Evolutionary conservation across 2,888 invertebrate genomes (phyloP), one percentile per base, ranked within the genome.

Genomic region (Tortrix viridana): DNA sequence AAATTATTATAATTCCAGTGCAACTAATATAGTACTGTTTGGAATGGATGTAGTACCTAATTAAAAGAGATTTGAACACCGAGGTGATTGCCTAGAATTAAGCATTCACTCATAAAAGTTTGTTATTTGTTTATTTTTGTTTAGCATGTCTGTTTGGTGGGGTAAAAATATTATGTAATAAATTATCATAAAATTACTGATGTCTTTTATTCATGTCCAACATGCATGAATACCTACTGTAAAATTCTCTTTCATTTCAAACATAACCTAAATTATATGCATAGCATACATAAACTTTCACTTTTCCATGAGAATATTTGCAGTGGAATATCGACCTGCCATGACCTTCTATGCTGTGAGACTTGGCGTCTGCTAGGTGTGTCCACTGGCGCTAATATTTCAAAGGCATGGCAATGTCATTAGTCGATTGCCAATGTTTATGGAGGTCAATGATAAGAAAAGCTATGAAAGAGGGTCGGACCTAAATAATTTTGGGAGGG

Each of bases 131-230:
- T 70, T 69, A 67, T 73, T 74, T 74, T 74, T 80, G 79, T 81
- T 79, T 43, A 57, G 47, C 52, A 57, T 57, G 54, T 53, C 71
- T 71, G 82, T 80, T 84, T 81, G 80, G 77, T 80, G 81, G 84
- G 80, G 83, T 83, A 77, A 80, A 79, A 74, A 83, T n/a, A n/a
- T 81, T 84, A 85, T 76, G 80, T 79, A 89, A 86, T 88, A 87
- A 87, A 82, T 71, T 78, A 74, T 74, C 75, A 76, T 71, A 77
- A 80, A 79, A 75, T 65, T 49, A 37, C 23, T 16, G 2, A 9
- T 22, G 0, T 41, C 16, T 41, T 50, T 38, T 7, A 41, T 16
- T 38, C 6, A 16, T 9, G 9, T 6, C 19, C 18, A 16, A 16
- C 19, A 16, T 19, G 14, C n/a, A 18, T n/a, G 18, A 3, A 26